A percentile compares a stretch with the other conserved stretches of the same genome.
Conservation (phyloP, 2,888 invertebrate species). For the Marasmarcha lunaedactyla region DNA sequence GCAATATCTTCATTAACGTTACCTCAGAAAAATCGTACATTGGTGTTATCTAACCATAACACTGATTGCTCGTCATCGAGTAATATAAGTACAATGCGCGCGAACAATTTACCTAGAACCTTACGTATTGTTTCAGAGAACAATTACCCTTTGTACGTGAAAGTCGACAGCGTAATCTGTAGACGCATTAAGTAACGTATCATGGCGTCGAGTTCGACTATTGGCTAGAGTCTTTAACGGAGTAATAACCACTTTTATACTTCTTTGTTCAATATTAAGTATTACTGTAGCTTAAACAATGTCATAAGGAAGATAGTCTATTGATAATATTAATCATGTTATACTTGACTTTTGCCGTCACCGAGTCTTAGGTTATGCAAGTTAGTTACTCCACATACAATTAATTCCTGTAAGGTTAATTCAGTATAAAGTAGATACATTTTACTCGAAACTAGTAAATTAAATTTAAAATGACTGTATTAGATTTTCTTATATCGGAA, state of each 20-base stretch:
- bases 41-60: conserved; percentile 32
- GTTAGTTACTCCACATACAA: too few relatives aligned
- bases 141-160: conserved; percentile 66
- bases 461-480: too few relatives aligned
- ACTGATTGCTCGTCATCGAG: conserved; percentile 25
- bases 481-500: too few relatives aligned
- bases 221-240: conserved; percentile 29
- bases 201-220: conserved; percentile 45
- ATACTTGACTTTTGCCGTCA: too few relatives aligned
- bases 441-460: too few relatives aligned
- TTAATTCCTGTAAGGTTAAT: too few relatives aligned
- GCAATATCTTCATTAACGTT: conserved; percentile 5
- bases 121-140: conserved; percentile 62
- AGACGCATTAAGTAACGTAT: conserved; percentile 48
- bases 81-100: conserved; percentile 31
- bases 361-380: too few relatives aligned
- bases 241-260: conserved; percentile 32
- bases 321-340: too few relatives aligned
- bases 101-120: conserved; percentile 52
- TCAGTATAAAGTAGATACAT: too few relatives aligned
- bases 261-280: conserved; percentile 38
- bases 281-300: conserved; percentile 9
- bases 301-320: background rate
- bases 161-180: conserved; percentile 52
- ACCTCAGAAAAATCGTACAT: conserved; percentile 15